Percentiles rank a stretch among this genome's conserved stretches.
Conservation (phyloP, 2,113 vertebrate species). For the Planiliza haematocheilus region DNA sequence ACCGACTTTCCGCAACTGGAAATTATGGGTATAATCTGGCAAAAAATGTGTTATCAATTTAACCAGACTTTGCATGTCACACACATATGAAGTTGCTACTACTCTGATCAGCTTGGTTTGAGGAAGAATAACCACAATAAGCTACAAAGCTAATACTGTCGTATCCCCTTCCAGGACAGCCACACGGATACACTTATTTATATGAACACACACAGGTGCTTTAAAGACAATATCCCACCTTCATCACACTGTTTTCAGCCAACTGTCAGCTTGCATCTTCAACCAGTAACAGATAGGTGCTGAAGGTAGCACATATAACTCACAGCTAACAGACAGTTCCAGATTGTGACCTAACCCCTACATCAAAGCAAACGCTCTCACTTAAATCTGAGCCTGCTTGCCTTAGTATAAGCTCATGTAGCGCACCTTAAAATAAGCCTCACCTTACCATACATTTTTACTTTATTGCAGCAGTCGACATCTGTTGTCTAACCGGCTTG, state of each 20-base stretch:
- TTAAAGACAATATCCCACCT: constrained; percentile 20
- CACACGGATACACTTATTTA: background rate
- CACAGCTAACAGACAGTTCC: constrained; percentile 30
- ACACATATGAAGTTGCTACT: no score
- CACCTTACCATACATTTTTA: constrained; percentile 26
- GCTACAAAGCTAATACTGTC: no score
- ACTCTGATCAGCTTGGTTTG: no score
- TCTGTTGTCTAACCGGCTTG: constrained; percentile 13
- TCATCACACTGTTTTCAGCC: constrained; percentile 36
- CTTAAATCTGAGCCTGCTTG: background rate
- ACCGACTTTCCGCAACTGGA: no score
- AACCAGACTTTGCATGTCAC: no score
- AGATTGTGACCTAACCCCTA: constrained; percentile 3
- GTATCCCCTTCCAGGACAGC: background rate
- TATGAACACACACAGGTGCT: constrained; percentile 13
- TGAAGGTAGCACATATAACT: constrained; percentile 43
- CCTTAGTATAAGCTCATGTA: background rate
- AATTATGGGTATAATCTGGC: no score
- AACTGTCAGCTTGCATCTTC: constrained; percentile 38
- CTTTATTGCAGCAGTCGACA: background rate
- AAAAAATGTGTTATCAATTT: no score
- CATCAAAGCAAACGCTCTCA: constrained; percentile 28
- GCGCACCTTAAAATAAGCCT: constrained; percentile 31
- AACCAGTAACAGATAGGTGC: constrained; percentile 30
- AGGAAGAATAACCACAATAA: no score